Percentiles rank a stretch among this genome's conserved stretches.
Evolutionary conservation across 1,140 invertebrate genomes (phyloP).

Genomic region (Adelges cooleyi): DNA sequence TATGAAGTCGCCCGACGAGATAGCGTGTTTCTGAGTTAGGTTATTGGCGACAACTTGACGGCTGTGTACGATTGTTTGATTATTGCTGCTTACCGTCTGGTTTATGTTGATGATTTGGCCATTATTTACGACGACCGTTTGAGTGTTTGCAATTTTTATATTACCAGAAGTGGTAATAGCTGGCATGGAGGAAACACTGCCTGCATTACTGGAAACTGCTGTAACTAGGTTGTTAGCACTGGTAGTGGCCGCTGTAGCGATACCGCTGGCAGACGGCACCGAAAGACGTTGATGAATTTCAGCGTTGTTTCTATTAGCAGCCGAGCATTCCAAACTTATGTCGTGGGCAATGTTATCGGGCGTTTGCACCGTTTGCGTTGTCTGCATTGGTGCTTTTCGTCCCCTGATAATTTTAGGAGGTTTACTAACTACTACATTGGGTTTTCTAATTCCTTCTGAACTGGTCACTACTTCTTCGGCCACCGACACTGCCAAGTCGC

Average conservation of each 20-base stretch:
- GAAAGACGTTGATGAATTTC: not conserved
- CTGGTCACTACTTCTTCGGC: not conserved
- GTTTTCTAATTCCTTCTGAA: not conserved
- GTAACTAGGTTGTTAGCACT: not conserved
- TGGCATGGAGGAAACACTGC: not conserved
- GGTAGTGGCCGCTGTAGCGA: not conserved
- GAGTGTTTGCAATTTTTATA: not conserved
- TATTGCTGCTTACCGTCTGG: not conserved
- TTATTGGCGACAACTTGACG: not conserved
- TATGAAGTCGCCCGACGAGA: conserved; percentile 7
- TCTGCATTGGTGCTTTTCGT: not conserved
- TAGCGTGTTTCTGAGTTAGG: not conserved
- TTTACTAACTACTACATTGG: not conserved
- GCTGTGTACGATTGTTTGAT: conserved; percentile 1
- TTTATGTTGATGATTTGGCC: not conserved
- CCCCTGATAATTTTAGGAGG: not conserved
- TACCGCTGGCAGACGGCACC: not conserved
- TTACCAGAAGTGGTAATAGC: not conserved
- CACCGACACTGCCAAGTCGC: not conserved
- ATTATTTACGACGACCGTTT: not conserved
- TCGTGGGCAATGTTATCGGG: conserved; percentile 8
- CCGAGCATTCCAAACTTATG: not conserved
- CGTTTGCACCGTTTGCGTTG: conserved; percentile 6
- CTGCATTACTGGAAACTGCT: not conserved
- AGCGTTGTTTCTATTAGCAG: not conserved